Evolutionary conservation across 23 tunicate species (phyloP), one percentile per base, ranked within the genome.

Genomic region (Halocynthia aurantium): DNA sequence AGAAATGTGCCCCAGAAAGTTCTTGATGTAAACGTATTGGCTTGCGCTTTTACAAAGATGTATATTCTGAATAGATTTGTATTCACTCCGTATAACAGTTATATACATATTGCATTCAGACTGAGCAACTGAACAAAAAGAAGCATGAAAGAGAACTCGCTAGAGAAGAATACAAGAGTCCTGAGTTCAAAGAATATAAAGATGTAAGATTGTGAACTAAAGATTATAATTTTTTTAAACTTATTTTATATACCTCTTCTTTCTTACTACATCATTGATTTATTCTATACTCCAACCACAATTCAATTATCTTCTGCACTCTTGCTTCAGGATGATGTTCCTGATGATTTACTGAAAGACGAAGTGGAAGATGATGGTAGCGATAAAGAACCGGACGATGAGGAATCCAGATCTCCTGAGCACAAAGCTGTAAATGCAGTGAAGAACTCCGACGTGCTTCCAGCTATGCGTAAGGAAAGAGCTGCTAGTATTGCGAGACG

Each of bases 401-500:
- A 5, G 17, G 5, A 54, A 53, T 4, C 44, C 44, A 31, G 4
- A 31, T 31, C 44, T 31, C 44, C 44, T 4, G 44, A 31, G 44
- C 44, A 31, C 44, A 31, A 31, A 31, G 44, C 44, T 31, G 44
- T 31, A 31, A 19, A 55, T 5, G 78, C 15, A 54, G 65, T 21
- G 6, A 51, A 74, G 40, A 5, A 6, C 15, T 56, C 77, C 7
- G 57, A 73, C 53, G 19, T n/a, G 40, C 87, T 88, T 15, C 95
- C 95, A 6, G 81, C 63, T 20, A 88, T 88, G 95, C 73, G 95
- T 53, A 83, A 78, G 61, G 84, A 78, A 50, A 77, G 95, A 22
- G 95, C 95, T 17, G 80, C 69, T 15, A 88, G 95, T 74, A 67
- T 88, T 71, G 95, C 95, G 6, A 88, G 65, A 71, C 64, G 95